Evolutionary conservation across 2,888 invertebrate genomes (phyloP), one percentile per base, ranked within the genome.

Genomic region (Lysandra coridon): DNA sequence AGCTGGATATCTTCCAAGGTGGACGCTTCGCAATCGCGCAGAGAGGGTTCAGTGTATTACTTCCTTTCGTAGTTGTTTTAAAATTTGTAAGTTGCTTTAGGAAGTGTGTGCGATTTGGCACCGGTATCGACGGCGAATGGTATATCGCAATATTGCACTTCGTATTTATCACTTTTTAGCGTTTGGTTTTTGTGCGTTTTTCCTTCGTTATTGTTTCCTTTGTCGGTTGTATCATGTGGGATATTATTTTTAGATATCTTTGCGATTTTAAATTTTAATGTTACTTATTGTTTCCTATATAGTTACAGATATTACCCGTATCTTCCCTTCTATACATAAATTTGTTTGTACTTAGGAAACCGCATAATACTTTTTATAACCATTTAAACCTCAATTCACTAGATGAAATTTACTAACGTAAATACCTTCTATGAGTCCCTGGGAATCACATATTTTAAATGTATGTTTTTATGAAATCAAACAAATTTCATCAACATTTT

Each of bases 11-110:
- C 79, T 49, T 64, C 64, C 76, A 76, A 76, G 53, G 76, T 86
- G 85, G 85, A 84, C 76, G 33, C 76, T 82, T 84, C 85, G 85
- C 84, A 85, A 81, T 78, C 82, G 83, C 49, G 30, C 44, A 83
- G 83, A 84, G 82, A 80, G 78, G 80, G 81, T 81, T 82, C 80
- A 81, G 80, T 80, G 83, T 83, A 85, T 84, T 83, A 83, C 83
- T 85, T 86, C 84, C 84, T 83, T 84, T 83, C 84, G 82, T 80
- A 80, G 84, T 83, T 84, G 85, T 84, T 85, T 84, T 83, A 83
- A 84, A 84, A 83, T 80, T 82, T 83, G 82, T 81, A 82, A 84
- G 79, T 83, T 82, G 82, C 79, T 79, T 81, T 80, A 64, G 81
- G 82, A 83, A 82, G 78, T 81, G 75, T 77, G 79, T 80, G 79